Evolutionary conservation across 2,888 invertebrate genomes (phyloP).

Genomic region (Digitonthophagus gazella): DNA sequence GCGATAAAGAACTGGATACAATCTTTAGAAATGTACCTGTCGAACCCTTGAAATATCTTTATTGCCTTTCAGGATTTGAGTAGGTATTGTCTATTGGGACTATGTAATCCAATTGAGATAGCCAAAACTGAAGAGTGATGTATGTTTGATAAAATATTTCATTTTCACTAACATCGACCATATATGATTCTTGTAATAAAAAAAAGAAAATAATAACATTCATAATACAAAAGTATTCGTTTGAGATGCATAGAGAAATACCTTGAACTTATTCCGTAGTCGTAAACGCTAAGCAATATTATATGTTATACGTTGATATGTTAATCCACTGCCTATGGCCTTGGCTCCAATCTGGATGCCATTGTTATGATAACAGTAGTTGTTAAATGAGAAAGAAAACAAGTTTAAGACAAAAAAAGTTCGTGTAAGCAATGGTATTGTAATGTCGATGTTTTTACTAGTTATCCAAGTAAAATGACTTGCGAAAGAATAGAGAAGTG

Average conservation of each 20-base stretch:
- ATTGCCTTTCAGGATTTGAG: too few relatives aligned
- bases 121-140: too few relatives aligned
- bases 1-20: too few relatives aligned
- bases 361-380: slow-evolving; percentile 37
- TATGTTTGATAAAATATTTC: too few relatives aligned
- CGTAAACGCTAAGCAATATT: slow-evolving; percentile 37
- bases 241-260: slow-evolving; percentile 7
- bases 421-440: neutral
- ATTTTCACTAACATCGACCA: too few relatives aligned
- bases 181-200: neutral
- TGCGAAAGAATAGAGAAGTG: too few relatives aligned
- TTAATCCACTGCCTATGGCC: slow-evolving; percentile 38
- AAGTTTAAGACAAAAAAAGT: neutral
- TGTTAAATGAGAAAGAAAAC: slow-evolving; percentile 24
- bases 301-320: slow-evolving; percentile 33
- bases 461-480: neutral
- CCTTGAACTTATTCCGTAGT: slow-evolving; percentile 18
- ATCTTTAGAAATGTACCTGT: too few relatives aligned
- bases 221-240: neutral
- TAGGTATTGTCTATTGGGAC: too few relatives aligned
- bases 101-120: too few relatives aligned
- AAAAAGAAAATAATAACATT: neutral
- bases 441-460: neutral
- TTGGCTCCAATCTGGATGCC: slow-evolving; percentile 31
- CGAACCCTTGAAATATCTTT: too few relatives aligned